These are phyloP conservation scores for Acanthurus tractus DNA, from an alignment of 2,797 vertebrate genomes.

Conservation along the genomic window DNA sequence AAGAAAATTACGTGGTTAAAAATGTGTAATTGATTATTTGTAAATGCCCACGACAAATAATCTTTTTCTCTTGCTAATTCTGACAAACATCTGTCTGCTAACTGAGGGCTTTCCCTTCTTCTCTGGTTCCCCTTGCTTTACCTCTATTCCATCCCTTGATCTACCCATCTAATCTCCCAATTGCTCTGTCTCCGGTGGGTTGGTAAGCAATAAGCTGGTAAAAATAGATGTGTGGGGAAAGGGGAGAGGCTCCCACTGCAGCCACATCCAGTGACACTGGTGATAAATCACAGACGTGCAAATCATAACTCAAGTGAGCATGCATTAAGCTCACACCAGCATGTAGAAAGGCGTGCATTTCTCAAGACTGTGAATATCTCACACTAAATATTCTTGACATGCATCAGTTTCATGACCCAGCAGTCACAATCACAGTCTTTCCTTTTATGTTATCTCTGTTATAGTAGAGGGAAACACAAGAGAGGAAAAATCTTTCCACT, in stretches of 20 bases:
- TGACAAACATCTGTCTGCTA: slow-evolving; percentile 24
- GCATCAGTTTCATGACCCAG: slow-evolving; percentile 19
- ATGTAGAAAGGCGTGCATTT: slow-evolving; percentile 9
- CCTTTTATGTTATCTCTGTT: not conserved
- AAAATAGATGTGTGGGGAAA: slow-evolving; percentile 75
- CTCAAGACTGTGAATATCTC: slow-evolving; percentile 8
- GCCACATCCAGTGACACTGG: slow-evolving; percentile 76
- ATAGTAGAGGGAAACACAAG: not conserved
- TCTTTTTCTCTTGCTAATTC: slow-evolving; percentile 12
- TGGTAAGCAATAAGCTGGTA: slow-evolving; percentile 73
- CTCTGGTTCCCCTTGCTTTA: slow-evolving; percentile 17
- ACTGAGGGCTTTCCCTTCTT: slow-evolving; percentile 39
- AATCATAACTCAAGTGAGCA: slow-evolving; percentile 50
- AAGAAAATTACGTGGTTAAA: not conserved
- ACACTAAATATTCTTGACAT: slow-evolving; percentile 14
- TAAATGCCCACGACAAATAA: slow-evolving; percentile 4
- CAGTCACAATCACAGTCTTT: not conserved
- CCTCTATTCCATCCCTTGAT: slow-evolving; percentile 45
- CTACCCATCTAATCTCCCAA: slow-evolving; percentile 58
- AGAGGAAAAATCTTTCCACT: not conserved
- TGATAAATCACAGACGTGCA: slow-evolving; percentile 80
- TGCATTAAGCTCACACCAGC: slow-evolving; percentile 19
- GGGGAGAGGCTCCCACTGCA: slow-evolving; percentile 66
- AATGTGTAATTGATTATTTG: not conserved
- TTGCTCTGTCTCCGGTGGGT: slow-evolving; percentile 57